Percentiles rank a stretch among this genome's conserved stretches.
phyloP scores from a whole-genome alignment of 2,888 invertebrate genomes.

The Apamea monoglypha region DNA sequence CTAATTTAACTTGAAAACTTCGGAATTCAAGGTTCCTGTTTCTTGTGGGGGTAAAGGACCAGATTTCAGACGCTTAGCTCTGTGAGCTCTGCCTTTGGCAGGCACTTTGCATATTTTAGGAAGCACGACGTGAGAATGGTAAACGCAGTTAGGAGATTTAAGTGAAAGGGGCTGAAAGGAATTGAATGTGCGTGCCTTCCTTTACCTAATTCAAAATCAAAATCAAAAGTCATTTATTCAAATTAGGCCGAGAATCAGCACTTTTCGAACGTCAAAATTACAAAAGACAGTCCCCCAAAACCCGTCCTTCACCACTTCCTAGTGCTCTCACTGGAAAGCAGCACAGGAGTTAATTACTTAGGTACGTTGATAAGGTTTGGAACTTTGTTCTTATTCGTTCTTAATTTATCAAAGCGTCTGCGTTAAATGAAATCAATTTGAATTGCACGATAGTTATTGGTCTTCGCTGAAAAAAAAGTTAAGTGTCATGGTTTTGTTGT shows the following conservation, averaged over 20 bases:
- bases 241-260: no score
- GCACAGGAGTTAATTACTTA: no score
- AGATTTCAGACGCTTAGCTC: slow-evolving; percentile 10
- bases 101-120: slow-evolving; percentile 53
- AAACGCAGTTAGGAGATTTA: slow-evolving; percentile 29
- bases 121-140: slow-evolving; percentile 25
- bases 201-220: slow-evolving; percentile 20
- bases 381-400: neutral
- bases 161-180: slow-evolving; percentile 15
- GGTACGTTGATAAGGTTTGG: neutral
- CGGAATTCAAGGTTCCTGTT: slow-evolving; percentile 5
- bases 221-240: no score
- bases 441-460: neutral
- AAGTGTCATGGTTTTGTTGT: neutral
- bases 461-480: neutral
- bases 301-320: no score
- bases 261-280: no score
- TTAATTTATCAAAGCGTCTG: no score
- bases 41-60: slow-evolving; percentile 18
- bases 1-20: slow-evolving; percentile 44
- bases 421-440: neutral
- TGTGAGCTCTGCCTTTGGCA: slow-evolving; percentile 16
- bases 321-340: neutral
- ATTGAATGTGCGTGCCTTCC: slow-evolving; percentile 22
- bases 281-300: no score